These are phyloP conservation scores for Aradophagus sp. DNA, from an alignment of 1,140 invertebrate genomes.

Conservation along the genomic window DNA sequence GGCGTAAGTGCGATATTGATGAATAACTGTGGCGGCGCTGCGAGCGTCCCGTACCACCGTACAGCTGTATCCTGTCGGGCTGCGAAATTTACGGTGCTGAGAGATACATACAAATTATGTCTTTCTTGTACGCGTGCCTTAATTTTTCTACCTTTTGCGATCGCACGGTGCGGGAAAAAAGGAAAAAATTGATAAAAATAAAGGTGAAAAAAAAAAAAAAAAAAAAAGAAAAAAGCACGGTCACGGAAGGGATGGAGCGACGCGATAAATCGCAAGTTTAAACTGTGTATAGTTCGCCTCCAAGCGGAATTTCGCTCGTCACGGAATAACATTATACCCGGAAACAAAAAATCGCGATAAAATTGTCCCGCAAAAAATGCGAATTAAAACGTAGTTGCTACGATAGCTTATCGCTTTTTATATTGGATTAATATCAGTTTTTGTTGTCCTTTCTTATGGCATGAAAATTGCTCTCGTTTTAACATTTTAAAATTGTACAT, in stretches of 20 bases:
- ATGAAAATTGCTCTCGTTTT: background rate
- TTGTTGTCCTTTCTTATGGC: background rate
- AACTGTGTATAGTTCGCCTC: slow-evolving; percentile 13
- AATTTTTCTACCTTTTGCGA: slow-evolving; percentile 52
- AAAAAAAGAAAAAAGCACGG: too few relatives aligned
- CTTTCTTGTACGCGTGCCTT: slow-evolving; percentile 33
- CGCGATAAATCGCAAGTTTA: slow-evolving; percentile 45
- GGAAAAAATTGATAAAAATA: too few relatives aligned
- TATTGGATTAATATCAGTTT: too few relatives aligned
- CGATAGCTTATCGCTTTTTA: too few relatives aligned
- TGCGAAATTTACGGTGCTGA: slow-evolving; percentile 45
- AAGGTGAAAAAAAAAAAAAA: too few relatives aligned
- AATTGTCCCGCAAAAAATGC: slow-evolving; percentile 16
- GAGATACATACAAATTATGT: slow-evolving; percentile 59
- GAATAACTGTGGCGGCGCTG: slow-evolving; percentile 23
- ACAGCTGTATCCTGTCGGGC: slow-evolving; percentile 34
- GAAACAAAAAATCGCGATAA: slow-evolving; percentile 31
- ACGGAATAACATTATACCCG: slow-evolving; percentile 29
- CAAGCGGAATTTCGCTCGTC: slow-evolving; percentile 36
- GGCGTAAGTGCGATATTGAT: slow-evolving; percentile 31
- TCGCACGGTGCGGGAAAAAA: too few relatives aligned
- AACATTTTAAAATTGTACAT: too few relatives aligned
- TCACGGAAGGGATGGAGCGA: slow-evolving; percentile 19
- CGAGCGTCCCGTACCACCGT: slow-evolving; percentile 13
- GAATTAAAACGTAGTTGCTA: slow-evolving; percentile 27